Conservation (phyloP, 2,113 vertebrate genomes). For the Salvelinus fontinalis region DNA sequence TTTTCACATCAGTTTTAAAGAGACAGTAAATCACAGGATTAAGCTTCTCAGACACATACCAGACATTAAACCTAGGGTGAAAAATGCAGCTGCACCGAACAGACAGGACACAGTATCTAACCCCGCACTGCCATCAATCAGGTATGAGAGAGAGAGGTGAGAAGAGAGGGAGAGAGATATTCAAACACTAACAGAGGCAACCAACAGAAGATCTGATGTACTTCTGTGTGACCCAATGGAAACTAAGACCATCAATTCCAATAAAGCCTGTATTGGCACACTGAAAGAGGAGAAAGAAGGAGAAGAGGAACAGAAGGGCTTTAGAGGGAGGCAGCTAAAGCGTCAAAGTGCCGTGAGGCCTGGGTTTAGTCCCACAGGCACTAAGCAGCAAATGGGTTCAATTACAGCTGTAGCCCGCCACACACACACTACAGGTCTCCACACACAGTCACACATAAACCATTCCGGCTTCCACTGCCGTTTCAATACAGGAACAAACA, state of each 20-base stretch:
- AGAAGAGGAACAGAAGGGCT: not conserved
- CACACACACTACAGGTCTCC: slow-evolving; percentile 26
- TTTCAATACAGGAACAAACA: slow-evolving; percentile 65
- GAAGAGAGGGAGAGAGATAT: not conserved
- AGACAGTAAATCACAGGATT: slow-evolving; percentile 62
- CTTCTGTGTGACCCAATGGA: slow-evolving; percentile 45
- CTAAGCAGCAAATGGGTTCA: slow-evolving; percentile 79
- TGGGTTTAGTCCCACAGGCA: slow-evolving; percentile 74
- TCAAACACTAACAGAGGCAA: not conserved
- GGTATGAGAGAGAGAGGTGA: slow-evolving; percentile 17
- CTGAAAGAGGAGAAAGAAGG: no score
- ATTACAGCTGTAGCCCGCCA: slow-evolving; percentile 68
- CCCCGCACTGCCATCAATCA: slow-evolving; percentile 38
- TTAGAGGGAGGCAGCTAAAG: slow-evolving; percentile 64
- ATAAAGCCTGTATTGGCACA: slow-evolving; percentile 52
- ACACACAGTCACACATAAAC: slow-evolving; percentile 6
- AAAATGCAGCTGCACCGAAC: slow-evolving; percentile 53
- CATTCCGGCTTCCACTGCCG: slow-evolving; percentile 55
- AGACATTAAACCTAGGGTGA: slow-evolving; percentile 67
- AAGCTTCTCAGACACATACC: slow-evolving; percentile 55
- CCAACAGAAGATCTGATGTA: slow-evolving; percentile 20
- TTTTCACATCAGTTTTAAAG: slow-evolving; percentile 56
- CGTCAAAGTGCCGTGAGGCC: slow-evolving; percentile 67
- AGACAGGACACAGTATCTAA: slow-evolving; percentile 44
- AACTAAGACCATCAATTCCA: slow-evolving; percentile 61